A percentile compares a stretch with the other conserved stretches of the same genome.
Conservation (phyloP, 2,888 invertebrate genomes). For the Cremastinae sp. region DNA sequence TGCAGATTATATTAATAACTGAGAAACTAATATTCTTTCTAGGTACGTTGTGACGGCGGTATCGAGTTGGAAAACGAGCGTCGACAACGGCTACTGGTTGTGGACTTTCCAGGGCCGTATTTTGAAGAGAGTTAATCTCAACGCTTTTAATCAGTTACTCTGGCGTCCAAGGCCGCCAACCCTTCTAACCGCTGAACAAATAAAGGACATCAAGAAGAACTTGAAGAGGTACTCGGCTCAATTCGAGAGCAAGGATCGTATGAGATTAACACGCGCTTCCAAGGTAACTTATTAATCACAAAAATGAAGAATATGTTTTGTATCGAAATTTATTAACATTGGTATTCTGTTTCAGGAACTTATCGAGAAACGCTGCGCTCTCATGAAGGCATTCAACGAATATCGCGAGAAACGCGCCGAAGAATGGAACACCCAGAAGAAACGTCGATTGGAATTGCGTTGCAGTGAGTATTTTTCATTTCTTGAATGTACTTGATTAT, state of each 20-base stretch:
- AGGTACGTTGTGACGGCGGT: conserved; percentile 96
- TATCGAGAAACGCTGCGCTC: conserved; percentile 93
- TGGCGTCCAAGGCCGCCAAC: conserved; percentile 98
- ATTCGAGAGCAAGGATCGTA: conserved; percentile 98
- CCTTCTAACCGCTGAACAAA: conserved; percentile 90
- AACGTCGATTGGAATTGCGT: conserved; percentile 91
- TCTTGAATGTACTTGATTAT: neutral
- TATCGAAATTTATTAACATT: neutral
- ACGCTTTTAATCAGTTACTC: conserved; percentile 95
- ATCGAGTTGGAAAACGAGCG: conserved; percentile 97
- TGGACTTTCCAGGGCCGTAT: conserved; percentile 98
- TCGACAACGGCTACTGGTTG: conserved; percentile 95
- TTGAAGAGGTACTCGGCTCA: conserved; percentile 97
- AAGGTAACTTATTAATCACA: conserved; percentile 82
- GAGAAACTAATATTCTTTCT: neutral
- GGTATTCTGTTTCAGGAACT: conserved; percentile 84
- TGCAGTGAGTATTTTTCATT: conserved; percentile 85
- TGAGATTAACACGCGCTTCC: conserved; percentile 94
- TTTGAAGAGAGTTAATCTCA: conserved; percentile 91
- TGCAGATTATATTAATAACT: neutral
- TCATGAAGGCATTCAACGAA: conserved; percentile 93
- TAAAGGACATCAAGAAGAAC: conserved; percentile 98
- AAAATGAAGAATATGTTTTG: neutral
- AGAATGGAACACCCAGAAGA: conserved; percentile 90
- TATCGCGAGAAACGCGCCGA: conserved; percentile 89